Evolutionary conservation across 2,888 invertebrate genomes (phyloP).

Genomic region (Melieria crassipennis): DNA sequence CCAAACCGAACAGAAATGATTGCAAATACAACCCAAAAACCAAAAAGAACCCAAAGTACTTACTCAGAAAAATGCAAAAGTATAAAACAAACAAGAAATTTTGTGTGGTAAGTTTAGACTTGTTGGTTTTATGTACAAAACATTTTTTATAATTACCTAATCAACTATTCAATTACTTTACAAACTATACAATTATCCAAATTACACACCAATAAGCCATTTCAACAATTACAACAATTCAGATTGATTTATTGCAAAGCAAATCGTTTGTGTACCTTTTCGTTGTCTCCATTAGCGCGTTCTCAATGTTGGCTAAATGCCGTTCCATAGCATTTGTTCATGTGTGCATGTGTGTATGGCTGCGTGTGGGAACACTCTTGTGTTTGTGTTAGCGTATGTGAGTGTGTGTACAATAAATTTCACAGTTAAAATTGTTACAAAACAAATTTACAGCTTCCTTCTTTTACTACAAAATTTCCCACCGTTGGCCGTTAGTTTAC

Average conservation of each 20-base stretch:
- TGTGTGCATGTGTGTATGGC: neutral
- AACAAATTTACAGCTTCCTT: no score
- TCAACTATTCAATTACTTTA: constrained; percentile 25
- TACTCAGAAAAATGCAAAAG: constrained; percentile 31
- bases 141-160: constrained; percentile 19
- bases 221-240: neutral
- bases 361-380: neutral
- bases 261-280: constrained; percentile 21
- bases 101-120: constrained; percentile 67
- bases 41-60: constrained; percentile 45
- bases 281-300: constrained; percentile 6
- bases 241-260: constrained; percentile 16
- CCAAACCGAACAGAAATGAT: constrained; percentile 7
- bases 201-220: constrained; percentile 1
- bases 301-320: constrained; percentile 10
- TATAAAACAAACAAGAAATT: constrained; percentile 53
- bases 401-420: neutral
- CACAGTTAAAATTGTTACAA: no score
- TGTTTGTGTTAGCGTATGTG: neutral
- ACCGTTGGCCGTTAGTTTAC: no score
- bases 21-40: constrained; percentile 43
- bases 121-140: constrained; percentile 51
- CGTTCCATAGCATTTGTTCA: neutral
- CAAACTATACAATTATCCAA: constrained; percentile 25
- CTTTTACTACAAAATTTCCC: no score